Conservation (phyloP, 2,113 vertebrate genomes). For the Eulemur rufifrons region DNA sequence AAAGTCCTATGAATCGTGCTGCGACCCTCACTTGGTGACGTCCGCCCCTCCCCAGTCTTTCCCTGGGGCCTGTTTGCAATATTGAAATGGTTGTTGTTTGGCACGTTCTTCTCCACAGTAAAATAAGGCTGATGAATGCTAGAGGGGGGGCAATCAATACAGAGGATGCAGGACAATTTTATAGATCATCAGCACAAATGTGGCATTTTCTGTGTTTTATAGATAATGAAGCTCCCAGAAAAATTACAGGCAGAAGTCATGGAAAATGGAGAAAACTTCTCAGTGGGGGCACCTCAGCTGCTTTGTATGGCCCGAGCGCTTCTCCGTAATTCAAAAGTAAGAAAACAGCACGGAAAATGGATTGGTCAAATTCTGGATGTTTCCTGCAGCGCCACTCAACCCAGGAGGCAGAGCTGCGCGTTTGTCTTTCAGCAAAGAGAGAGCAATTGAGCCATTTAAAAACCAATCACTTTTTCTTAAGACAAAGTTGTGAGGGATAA, state of each 20-base stretch:
- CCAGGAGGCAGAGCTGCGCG: neutral
- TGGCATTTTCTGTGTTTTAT: conserved; percentile 44
- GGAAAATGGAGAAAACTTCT: conserved; percentile 91
- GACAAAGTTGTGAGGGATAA: conserved; percentile 29
- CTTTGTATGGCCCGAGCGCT: conserved; percentile 89
- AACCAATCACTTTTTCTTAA: conserved; percentile 19
- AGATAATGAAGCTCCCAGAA: conserved; percentile 86
- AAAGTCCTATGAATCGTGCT: neutral
- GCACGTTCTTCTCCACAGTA: neutral
- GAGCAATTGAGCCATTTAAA: conserved; percentile 52
- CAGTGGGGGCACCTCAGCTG: conserved; percentile 88
- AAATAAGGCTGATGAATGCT: conserved; percentile 59
- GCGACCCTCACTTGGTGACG: conserved; percentile 31
- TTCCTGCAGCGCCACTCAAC: neutral
- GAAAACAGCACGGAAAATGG: conserved; percentile 35
- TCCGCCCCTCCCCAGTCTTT: neutral
- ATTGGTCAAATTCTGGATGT: conserved; percentile 35
- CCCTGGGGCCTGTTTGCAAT: neutral
- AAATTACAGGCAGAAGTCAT: conserved; percentile 83
- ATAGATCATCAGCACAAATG: conserved; percentile 47
- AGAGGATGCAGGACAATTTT: neutral
- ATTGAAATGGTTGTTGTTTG: conserved; percentile 42
- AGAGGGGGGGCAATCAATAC: neutral
- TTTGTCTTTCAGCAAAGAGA: conserved; percentile 44
- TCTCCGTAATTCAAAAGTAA: conserved; percentile 89